Base-by-base conservation (phyloP, 2,888 invertebrate genomes). In the Phengaris arion region DNA sequence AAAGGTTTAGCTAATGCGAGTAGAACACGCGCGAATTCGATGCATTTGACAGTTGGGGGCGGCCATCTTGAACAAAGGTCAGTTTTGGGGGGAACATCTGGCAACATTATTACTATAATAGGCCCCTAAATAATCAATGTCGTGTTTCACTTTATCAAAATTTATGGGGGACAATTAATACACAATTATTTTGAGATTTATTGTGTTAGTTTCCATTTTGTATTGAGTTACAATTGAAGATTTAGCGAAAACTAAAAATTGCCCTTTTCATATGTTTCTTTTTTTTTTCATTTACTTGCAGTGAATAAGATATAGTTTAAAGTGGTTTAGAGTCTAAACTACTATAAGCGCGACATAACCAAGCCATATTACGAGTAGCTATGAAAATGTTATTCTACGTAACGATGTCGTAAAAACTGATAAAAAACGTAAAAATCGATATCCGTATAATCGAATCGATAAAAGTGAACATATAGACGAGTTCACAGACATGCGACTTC, bases 31-130 rank as follows among this genome's bases (percentile, higher is more conserved):
- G 87, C 85, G 85, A 88, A 88, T 86, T 85, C 82, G 80, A 84
- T 85, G 84, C 86, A 77, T 84, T 87, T 91, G 89, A 89, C 90
- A 89, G 87, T 87, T 86, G 84, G 84, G 81, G 83, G 86, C 85
- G 85, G 84, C 85, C 88, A 88, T 90, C 83, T 88, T 88, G 86
- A 85, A 87, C 86, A 87, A 88, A 86, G 85, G 84, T 86, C 79
- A 79, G 77, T 81, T 77, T 78, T 78, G 77, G 77, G 74, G 77
- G 77, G 52, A 76, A 72, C 83, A 83, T 81, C 83, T 83, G 83
- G 72, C 72, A 72, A 46, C 69, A 69, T 69, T 64, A 69, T 69
- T 69, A 48, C 72, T 72, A 35, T 72, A 72, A 54, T 72, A 72
- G 72, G 54, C 72, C 72, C 72, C 72, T 35, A 72, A 54, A 52